phyloP scores from a whole-genome alignment of 1,140 invertebrate genomes.

The Lordiphosa collinella region DNA sequence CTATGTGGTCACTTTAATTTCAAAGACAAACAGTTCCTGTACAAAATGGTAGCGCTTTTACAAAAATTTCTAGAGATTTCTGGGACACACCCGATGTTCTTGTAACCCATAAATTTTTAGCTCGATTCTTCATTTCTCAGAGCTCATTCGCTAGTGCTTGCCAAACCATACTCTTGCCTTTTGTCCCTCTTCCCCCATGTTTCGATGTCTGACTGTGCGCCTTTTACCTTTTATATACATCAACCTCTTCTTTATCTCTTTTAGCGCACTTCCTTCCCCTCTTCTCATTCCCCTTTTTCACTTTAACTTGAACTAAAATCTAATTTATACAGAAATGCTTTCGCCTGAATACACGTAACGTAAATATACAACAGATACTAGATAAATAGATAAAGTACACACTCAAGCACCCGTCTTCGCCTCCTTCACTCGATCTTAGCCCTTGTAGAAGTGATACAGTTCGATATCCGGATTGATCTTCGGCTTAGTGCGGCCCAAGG shows the following conservation, averaged over 20 bases:
- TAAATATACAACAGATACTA: slow-evolving; percentile 55
- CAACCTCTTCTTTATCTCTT: background rate
- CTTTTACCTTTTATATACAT: slow-evolving; percentile 15
- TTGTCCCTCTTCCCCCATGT: background rate
- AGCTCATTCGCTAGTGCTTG: no score
- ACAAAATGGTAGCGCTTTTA: no score
- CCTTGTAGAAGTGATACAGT: slow-evolving; percentile 61
- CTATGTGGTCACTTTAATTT: no score
- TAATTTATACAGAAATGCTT: slow-evolving; percentile 65
- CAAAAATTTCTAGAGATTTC: no score
- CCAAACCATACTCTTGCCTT: background rate
- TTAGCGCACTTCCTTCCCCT: slow-evolving; percentile 4
- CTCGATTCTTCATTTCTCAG: no score
- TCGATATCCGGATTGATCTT: slow-evolving; percentile 49
- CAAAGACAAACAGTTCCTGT: no score
- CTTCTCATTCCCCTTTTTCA: slow-evolving; percentile 1
- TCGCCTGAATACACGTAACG: slow-evolving; percentile 55
- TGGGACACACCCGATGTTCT: no score
- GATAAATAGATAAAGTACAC: slow-evolving; percentile 25
- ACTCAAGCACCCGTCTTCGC: slow-evolving; percentile 3
- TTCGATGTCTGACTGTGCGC: background rate
- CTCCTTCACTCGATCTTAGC: slow-evolving; percentile 22
- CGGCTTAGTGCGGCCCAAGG: slow-evolving; percentile 52
- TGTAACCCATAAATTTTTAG: no score
- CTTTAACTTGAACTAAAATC: slow-evolving; percentile 50